Base-by-base conservation (phyloP, 2,113 vertebrate genomes). In the Lagopus leucura region DNA sequence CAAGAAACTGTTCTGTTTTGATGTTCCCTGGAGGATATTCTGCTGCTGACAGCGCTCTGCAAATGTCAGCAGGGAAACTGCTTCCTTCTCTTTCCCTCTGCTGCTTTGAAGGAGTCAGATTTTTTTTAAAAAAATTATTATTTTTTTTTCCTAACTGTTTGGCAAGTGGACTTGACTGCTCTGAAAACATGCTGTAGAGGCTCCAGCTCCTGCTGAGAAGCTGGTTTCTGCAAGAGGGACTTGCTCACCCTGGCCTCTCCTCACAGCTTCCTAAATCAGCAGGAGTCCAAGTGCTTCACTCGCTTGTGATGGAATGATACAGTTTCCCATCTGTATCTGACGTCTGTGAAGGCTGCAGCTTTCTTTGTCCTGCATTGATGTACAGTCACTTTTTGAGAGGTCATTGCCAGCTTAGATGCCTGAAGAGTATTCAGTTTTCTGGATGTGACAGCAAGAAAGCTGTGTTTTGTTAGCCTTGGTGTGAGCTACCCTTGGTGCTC, bases 131-230 rank as follows among this genome's bases (percentile, higher is more conserved):
- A 50, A 50, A 50, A 52, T 40, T 7, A 32, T 34, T 34, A 14
- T 36, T 48, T 57, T 61, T 69, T 5, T 22, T 4, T 5, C 10
- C 22, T 19, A 11, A 24, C 91, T 67, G 17, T 70, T 95, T 95
- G 89, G 82, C 91, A 89, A 93, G 71, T 95, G 91, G 95, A 82
- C 89, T 95, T 74, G 91, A 89, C 71, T 94, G 82, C 82, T 92
- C 85, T 86, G 89, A 74, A 83, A 91, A 61, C 52, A 75, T 0
- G 2, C 82, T 70, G 55, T 47, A 63, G 89, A 89, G 38, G 57
- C 43, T 88, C 47, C 77, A 61, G 69, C 85, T 91, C 94, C 91
- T 74, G 91, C 95, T 96, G 95, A 72, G 95, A 91, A 82, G 89
- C 21, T 60, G 92, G 48, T 84, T 96, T 43, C 63, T 95, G 90